These are phyloP conservation scores for Tenthredo mesomela DNA, from an alignment of 2,888 invertebrate genomes.

Conservation along the genomic window DNA sequence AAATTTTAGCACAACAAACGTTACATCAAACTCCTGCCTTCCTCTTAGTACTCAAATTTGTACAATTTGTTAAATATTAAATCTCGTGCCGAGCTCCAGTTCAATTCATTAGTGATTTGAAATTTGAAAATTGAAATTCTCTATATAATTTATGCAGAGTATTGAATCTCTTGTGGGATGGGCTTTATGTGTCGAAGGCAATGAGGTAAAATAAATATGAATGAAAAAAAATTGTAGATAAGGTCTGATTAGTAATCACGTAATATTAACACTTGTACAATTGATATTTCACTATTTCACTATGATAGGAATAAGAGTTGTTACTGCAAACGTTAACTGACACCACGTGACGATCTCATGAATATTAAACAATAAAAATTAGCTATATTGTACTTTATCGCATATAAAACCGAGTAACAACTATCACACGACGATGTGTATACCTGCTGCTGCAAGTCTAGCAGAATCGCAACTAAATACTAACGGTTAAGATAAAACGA, in stretches of 20 bases:
- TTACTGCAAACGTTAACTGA: background rate
- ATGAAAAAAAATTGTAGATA: background rate
- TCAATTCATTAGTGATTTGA: background rate
- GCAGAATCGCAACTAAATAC: constrained; percentile 18
- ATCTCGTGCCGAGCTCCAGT: background rate
- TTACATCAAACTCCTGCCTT: background rate
- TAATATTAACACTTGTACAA: background rate
- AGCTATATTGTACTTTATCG: background rate
- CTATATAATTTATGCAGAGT: background rate
- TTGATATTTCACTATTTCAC: constrained; percentile 12
- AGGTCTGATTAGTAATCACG: background rate
- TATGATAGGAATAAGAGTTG: background rate
- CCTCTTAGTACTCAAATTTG: background rate
- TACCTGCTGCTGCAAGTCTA: background rate
- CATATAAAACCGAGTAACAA: background rate
- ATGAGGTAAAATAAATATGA: background rate
- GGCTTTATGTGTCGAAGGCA: background rate
- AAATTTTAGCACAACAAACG: background rate
- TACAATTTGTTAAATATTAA: background rate
- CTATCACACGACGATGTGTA: background rate
- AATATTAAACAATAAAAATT: background rate
- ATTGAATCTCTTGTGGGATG: background rate
- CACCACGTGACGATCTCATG: background rate
- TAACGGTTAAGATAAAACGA: constrained; percentile 21
- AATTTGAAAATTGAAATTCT: background rate